Percentiles rank a stretch among this genome's conserved stretches.
Conservation (phyloP, 2,888 invertebrate genomes). For the Nycteola revayana region DNA sequence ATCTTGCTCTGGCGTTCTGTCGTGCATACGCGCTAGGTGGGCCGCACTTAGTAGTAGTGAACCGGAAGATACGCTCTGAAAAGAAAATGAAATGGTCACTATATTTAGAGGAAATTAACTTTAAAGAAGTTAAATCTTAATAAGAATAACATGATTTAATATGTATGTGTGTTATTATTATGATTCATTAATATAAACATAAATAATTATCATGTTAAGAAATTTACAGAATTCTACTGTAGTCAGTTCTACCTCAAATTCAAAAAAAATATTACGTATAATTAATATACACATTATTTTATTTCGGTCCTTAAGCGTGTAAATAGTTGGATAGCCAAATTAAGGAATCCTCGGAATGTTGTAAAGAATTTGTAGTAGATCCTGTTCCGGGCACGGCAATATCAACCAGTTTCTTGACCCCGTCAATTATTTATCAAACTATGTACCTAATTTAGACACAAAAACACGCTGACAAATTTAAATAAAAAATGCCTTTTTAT, state of each 20-base stretch:
- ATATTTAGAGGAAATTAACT: too few species aligned
- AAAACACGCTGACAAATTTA: constrained; percentile 38
- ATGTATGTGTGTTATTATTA: too few species aligned
- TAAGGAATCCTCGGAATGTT: constrained; percentile 37
- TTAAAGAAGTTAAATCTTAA: too few species aligned
- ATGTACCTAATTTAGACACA: constrained; percentile 37
- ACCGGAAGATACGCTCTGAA: constrained; percentile 91
- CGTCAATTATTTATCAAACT: constrained; percentile 38
- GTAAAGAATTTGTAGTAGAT: constrained; percentile 38
- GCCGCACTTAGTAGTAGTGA: constrained; percentile 90
- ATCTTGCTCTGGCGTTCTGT: constrained; percentile 55
- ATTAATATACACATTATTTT: too few species aligned
- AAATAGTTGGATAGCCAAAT: constrained; percentile 31
- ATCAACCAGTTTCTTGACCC: constrained; percentile 58
- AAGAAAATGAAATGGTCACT: constrained; percentile 38
- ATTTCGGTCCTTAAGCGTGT: too few species aligned
- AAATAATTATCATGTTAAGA: constrained; percentile 10
- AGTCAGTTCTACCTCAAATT: too few species aligned
- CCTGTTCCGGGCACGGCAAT: constrained; percentile 51
- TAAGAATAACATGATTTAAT: too few species aligned
- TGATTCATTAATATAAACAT: too few species aligned
- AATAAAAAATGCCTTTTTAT: constrained; percentile 39
- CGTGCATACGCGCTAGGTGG: constrained; percentile 84
- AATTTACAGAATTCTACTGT: too few species aligned
- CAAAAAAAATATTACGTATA: too few species aligned